A percentile compares a stretch with the other conserved stretches of the same genome.
Conservation (phyloP, 2,888 invertebrate species). For the Mesorhabditis spiculigera region DNA sequence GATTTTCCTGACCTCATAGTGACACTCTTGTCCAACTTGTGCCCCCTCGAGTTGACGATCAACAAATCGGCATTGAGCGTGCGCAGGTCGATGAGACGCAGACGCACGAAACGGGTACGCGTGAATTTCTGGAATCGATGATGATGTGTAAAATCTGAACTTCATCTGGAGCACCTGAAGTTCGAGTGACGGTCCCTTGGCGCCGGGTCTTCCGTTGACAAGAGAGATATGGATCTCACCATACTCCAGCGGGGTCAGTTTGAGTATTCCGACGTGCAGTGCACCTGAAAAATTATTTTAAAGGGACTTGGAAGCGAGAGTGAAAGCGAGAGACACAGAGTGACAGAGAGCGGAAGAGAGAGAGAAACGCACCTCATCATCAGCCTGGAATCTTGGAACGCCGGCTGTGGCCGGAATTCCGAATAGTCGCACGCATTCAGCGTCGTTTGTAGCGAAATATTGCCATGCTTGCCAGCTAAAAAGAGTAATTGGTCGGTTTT, state of each 20-base stretch:
- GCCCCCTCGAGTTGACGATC: slow-evolving; percentile 62
- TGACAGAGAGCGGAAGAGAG: too few relatives aligned
- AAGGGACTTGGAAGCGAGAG: background rate
- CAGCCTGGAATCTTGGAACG: slow-evolving; percentile 72
- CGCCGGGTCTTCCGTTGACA: slow-evolving; percentile 77
- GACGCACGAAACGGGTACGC: slow-evolving; percentile 75
- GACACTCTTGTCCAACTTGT: slow-evolving; percentile 60
- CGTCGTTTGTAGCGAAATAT: slow-evolving; percentile 74
- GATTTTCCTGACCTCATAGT: slow-evolving; percentile 57
- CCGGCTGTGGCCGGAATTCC: slow-evolving; percentile 70
- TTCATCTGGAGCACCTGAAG: slow-evolving; percentile 68
- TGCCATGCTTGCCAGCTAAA: slow-evolving; percentile 79
- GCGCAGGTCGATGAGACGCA: slow-evolving; percentile 80
- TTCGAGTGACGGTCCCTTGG: slow-evolving; percentile 73
- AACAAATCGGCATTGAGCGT: slow-evolving; percentile 69
- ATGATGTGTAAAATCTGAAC: too few relatives aligned
- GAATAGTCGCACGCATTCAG: slow-evolving; percentile 65
- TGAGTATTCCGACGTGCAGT: slow-evolving; percentile 86
- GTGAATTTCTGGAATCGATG: slow-evolving; percentile 70
- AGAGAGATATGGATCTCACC: slow-evolving; percentile 90
- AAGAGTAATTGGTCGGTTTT: too few relatives aligned
- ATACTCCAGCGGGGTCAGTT: slow-evolving; percentile 81
- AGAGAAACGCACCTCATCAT: slow-evolving; percentile 67
- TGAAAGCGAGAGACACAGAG: too few relatives aligned
- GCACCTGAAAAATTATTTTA: slow-evolving; percentile 17